Evolutionary conservation across 2,888 invertebrate genomes (phyloP).

Genomic region (Pollenia griseotomentosa): DNA sequence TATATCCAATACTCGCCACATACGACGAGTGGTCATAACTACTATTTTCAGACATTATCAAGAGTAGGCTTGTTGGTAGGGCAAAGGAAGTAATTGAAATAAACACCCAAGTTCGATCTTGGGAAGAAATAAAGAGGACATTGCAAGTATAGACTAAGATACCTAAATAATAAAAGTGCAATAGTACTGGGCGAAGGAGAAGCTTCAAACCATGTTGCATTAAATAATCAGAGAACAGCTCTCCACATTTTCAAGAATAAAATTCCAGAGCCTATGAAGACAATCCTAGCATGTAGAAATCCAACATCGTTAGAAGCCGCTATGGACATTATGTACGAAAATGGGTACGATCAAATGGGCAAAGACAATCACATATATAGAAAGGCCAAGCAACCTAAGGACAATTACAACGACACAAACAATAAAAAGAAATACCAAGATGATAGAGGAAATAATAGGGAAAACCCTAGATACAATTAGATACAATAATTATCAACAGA

Average conservation of each 20-base stretch:
- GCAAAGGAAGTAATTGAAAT: background rate
- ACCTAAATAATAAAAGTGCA: slow-evolving; percentile 14
- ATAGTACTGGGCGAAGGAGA: slow-evolving; percentile 20
- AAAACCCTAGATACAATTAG: too few relatives aligned
- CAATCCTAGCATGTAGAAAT: slow-evolving; percentile 2
- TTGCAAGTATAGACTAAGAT: slow-evolving; percentile 15
- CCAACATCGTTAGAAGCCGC: background rate
- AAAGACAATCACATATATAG: background rate
- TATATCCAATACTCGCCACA: slow-evolving; percentile 4
- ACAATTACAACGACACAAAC: background rate
- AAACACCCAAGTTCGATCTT: background rate
- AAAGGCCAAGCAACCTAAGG: background rate
- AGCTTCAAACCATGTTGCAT: background rate
- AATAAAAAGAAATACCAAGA: background rate
- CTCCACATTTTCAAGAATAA: slow-evolving; percentile 32
- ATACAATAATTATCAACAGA: too few relatives aligned
- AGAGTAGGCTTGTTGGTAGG: background rate
- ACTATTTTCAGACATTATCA: background rate
- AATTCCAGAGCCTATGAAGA: slow-evolving; percentile 13
- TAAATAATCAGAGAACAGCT: slow-evolving; percentile 18
- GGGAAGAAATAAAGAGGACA: background rate
- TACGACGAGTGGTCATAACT: slow-evolving; percentile 1
- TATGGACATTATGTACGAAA: slow-evolving; percentile 18
- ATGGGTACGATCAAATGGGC: slow-evolving; percentile 14
- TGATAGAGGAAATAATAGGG: background rate